These are phyloP conservation scores for Passer montanus DNA, from an alignment of 2,113 vertebrate species.

Conservation along the genomic window DNA sequence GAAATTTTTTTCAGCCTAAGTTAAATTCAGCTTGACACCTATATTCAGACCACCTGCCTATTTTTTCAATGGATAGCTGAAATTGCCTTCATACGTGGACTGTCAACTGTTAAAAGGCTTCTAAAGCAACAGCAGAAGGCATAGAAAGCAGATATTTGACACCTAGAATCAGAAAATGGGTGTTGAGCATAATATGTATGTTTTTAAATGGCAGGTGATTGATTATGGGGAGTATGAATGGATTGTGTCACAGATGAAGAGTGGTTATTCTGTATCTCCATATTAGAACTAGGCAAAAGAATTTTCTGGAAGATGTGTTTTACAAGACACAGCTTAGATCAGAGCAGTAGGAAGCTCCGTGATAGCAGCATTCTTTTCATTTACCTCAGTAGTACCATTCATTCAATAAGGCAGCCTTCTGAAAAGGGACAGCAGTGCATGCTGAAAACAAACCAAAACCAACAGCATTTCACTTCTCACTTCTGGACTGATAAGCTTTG, in stretches of 20 bases:
- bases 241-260: background rate
- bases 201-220: background rate
- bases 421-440: background rate
- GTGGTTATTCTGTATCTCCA: background rate
- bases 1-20: background rate
- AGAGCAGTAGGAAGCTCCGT: background rate
- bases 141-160: background rate
- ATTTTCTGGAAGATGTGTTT: background rate
- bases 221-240: background rate
- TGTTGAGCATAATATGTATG: background rate
- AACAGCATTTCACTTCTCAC: background rate
- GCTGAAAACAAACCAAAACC: background rate
- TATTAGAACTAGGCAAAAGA: background rate
- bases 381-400: background rate
- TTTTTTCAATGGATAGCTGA: background rate
- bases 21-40: background rate
- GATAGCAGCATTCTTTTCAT: background rate
- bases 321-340: background rate
- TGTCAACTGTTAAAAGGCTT: background rate
- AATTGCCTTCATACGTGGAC: background rate
- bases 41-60: background rate
- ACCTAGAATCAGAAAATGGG: background rate
- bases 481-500: background rate
- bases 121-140: background rate
- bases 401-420: background rate